Evolutionary conservation across 2,113 vertebrate genomes (phyloP).

Genomic region (Neolamprologus brichardi): DNA sequence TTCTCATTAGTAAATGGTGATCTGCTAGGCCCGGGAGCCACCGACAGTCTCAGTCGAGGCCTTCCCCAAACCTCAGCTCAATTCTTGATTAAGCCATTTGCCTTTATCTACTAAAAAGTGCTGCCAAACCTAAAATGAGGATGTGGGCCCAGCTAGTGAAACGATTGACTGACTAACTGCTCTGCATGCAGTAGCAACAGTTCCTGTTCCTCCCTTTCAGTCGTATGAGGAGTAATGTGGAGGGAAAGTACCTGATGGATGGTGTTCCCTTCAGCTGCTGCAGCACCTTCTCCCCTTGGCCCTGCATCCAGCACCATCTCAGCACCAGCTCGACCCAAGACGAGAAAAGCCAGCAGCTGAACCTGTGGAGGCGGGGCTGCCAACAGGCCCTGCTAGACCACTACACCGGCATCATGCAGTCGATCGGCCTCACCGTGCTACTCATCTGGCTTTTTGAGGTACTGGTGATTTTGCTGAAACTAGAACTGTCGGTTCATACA

Average conservation of each 20-base stretch:
- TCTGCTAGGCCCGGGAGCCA: background rate
- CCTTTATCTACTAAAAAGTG: background rate
- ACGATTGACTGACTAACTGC: background rate
- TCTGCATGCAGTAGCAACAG: background rate
- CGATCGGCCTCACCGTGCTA: slow-evolving; percentile 74
- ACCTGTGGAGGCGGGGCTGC: slow-evolving; percentile 82
- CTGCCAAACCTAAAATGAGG: background rate
- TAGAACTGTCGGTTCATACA: background rate
- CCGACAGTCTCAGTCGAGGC: background rate
- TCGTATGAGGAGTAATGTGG: slow-evolving; percentile 78
- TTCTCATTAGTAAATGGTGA: background rate
- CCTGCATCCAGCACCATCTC: slow-evolving; percentile 84
- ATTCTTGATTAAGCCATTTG: background rate
- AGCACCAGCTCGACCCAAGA: slow-evolving; percentile 77
- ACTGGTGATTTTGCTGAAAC: background rate
- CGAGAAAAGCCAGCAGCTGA: slow-evolving; percentile 73
- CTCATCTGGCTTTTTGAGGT: slow-evolving; percentile 89
- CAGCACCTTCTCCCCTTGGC: slow-evolving; percentile 78
- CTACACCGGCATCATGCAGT: slow-evolving; percentile 78
- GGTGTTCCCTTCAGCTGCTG: slow-evolving; percentile 88
- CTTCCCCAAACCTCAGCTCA: background rate
- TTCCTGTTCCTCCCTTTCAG: slow-evolving; percentile 46
- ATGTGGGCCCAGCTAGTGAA: background rate
- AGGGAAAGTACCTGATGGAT: slow-evolving; percentile 79
- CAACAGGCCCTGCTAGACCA: slow-evolving; percentile 78